These are phyloP conservation scores for Bugulina stolonifera DNA, from an alignment of 2,888 invertebrate species.

Conservation along the genomic window DNA sequence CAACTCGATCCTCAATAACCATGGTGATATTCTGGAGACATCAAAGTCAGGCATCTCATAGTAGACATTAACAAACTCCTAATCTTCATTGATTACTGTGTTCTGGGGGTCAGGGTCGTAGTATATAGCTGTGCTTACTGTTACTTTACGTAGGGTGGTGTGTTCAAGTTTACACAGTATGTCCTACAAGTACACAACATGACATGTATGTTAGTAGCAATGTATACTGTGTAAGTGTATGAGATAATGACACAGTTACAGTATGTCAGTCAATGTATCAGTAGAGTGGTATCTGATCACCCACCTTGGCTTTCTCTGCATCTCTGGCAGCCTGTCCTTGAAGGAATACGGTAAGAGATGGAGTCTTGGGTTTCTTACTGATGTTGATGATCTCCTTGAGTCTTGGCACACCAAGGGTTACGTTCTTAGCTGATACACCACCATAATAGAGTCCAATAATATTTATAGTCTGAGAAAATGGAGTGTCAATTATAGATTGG, in stretches of 20 bases:
- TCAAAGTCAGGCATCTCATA: slow-evolving; percentile 99
- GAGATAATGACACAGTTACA: background rate
- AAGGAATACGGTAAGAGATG: slow-evolving; percentile 94
- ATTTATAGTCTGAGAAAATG: slow-evolving; percentile 84
- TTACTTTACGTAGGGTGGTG: slow-evolving; percentile 89
- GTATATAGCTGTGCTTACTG: slow-evolving; percentile 98
- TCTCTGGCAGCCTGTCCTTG: slow-evolving; percentile 96
- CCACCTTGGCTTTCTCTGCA: slow-evolving; percentile 89
- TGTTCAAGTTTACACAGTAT: slow-evolving; percentile 95
- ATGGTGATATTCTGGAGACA: slow-evolving; percentile 92
- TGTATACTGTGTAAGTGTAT: background rate
- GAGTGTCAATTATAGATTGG: slow-evolving; percentile 97
- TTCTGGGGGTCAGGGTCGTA: slow-evolving; percentile 96
- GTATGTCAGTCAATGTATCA: too few relatives aligned
- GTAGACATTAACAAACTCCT: slow-evolving; percentile 98
- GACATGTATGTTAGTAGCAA: background rate
- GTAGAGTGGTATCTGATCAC: background rate
- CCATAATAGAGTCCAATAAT: slow-evolving; percentile 99
- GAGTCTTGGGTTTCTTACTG: slow-evolving; percentile 97
- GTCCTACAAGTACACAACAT: slow-evolving; percentile 57
- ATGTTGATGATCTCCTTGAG: slow-evolving; percentile 91
- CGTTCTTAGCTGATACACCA: slow-evolving; percentile 99
- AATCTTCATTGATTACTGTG: slow-evolving; percentile 96
- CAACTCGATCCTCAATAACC: slow-evolving; percentile 93
- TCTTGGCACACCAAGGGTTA: slow-evolving; percentile 97